Base-by-base conservation (phyloP, 92 coral and sea anemone species). In the Umimayanthus kanabou region DNA sequence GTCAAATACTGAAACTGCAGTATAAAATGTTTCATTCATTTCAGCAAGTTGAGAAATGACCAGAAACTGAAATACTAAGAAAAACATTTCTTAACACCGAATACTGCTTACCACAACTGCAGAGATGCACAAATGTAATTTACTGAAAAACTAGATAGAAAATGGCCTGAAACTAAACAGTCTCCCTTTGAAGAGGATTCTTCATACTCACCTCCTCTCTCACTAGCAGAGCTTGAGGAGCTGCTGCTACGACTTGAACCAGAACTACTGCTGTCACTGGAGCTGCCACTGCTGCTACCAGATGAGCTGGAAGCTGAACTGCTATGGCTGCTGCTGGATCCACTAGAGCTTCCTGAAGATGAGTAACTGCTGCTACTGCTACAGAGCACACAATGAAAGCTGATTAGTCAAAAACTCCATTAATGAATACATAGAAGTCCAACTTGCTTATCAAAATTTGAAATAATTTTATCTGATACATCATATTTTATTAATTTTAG, bases 341-440 rank as follows among this genome's bases (percentile, higher is more conserved):
- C 89, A 30, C 95, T 91, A 16, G 98, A 95, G 69, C 98, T 95
- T 53, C 98, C 98, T 13, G 97, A 94, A 30, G 99, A 95, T 0
- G 94, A 94, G 78, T 90, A 93, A 82, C 94, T 91, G 73, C 81
- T 50, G 75, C 89, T 88, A 85, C 66, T 10, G 86, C 33, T 14
- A 50, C 47, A n/a, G 75, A 29, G 43, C 0, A 81, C 20, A 57
- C 16, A 33, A 53, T 14, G 42, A 14, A 40, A 72, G 39, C 28
- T 57, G 64, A 66, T 47, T 65, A 58, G 55, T 23, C 66, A 73
- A 67, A 55, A 49, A 49, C 22, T 42, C 45, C 28, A 20, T 23
- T 13, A 50, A 50, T 11, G 57, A 53, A 53, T 18, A 53, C 16
- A 53, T 53, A 53, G 16, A 53, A 13, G 2, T 1, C 8, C 73